Base-by-base conservation (phyloP, 1,140 invertebrate species). In the Drosophila gunungcola region DNA sequence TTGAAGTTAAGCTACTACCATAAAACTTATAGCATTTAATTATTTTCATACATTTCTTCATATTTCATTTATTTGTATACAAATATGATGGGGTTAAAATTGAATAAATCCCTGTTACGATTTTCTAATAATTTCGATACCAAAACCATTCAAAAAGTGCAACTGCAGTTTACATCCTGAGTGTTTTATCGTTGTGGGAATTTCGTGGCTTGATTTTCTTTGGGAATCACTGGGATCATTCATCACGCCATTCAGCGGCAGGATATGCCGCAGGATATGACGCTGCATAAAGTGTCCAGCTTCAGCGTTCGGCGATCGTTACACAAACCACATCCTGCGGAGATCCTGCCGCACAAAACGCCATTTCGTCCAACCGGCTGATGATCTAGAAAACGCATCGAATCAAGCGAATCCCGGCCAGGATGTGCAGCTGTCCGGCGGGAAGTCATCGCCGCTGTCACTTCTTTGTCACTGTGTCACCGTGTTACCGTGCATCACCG, bases 221-320 rank as follows among this genome's bases (percentile, higher is more conserved):
- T 12, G 57, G 34, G 27, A 43, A 55, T 58, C 58, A 36, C 52
- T 61, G 5, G 7, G 10, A 16, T 73, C 81, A 85, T 85, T 85
- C 73, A 81, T 85, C 81, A 81, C 45, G 56, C 29, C 51, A 56
- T 55, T 16, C 52, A 34, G 51, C 32, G 45, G 49, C 72, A 80
- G 77, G 70, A 75, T 73, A 76, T 61, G 64, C 63, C 39, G 57
- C 81, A 85, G 81, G 81, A 85, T 78, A 62, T 85, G 82, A 85
- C 82, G 41, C 41, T 55, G 78, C 82, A 78, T 52, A 80, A 85
- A 64, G 11, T 43, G 43, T 36, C 39, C 41, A 43, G 46, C 5
- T 36, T 29, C 41, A 43, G 46, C 5, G 36, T n/a, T 42, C 53
- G 53, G 51, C 13, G 41, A 48, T 70, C 54, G 49, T 27, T 42